Percentiles rank a stretch among this genome's conserved stretches.
Conservation (phyloP, 2,113 vertebrate species). For the Panurus biarmicus region DNA sequence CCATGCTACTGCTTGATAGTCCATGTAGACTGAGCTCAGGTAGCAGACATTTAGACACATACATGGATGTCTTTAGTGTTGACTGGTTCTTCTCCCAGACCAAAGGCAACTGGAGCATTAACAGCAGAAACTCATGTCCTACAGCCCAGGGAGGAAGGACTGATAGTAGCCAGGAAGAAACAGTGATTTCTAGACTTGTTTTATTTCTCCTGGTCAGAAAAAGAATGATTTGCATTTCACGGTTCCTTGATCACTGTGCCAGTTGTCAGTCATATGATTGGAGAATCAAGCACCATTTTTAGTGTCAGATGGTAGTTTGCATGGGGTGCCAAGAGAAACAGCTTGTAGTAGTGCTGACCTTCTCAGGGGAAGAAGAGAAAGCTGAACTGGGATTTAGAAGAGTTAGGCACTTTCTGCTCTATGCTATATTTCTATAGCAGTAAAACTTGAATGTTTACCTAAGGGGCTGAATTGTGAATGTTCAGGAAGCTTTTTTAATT, state of each 20-base stretch:
- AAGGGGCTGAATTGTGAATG: not conserved
- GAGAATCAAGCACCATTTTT: not conserved
- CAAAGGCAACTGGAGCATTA: not conserved
- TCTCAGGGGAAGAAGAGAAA: not conserved
- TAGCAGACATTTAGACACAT: not conserved
- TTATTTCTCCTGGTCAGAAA: not conserved
- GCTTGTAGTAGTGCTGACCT: not conserved
- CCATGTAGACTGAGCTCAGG: not conserved
- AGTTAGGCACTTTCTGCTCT: not conserved
- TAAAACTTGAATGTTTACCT: not conserved
- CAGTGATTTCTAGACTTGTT: rapidly evolving
- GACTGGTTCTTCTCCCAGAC: not conserved
- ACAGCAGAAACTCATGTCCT: not conserved
- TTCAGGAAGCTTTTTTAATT: not conserved
- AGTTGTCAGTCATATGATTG: not conserved
- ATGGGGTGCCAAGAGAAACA: not conserved
- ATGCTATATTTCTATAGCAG: not conserved
- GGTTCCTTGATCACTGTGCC: not conserved
- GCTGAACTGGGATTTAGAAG: not conserved
- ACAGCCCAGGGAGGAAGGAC: not conserved
- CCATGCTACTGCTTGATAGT: not conserved
- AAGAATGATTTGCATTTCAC: not conserved
- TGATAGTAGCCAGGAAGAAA: not conserved
- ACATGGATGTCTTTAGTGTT: not conserved
- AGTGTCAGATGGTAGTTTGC: not conserved